A percentile compares a stretch with the other conserved stretches of the same genome.
Evolutionary conservation across 2,888 invertebrate genomes (phyloP).

Genomic region (Oegoconia quadripuncta): DNA sequence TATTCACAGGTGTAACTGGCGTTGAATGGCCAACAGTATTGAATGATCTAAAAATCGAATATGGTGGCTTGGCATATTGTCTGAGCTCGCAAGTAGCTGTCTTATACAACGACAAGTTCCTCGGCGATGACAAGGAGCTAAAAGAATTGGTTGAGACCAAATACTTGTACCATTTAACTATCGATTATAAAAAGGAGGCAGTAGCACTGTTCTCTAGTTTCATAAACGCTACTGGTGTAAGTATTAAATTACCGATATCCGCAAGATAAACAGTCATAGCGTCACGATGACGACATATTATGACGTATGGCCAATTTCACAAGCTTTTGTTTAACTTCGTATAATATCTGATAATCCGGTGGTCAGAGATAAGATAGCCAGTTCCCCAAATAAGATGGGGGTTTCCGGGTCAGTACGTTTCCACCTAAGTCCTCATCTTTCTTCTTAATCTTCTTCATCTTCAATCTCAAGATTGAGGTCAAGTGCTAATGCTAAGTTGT

Average conservation of each 20-base stretch:
- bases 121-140: constrained; percentile 76
- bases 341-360: too few species aligned
- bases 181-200: constrained; percentile 67
- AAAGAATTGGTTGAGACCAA: constrained; percentile 56
- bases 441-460: too few species aligned
- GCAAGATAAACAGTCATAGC: too few species aligned
- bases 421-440: too few species aligned
- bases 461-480: too few species aligned
- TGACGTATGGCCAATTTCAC: too few species aligned
- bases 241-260: constrained; percentile 19
- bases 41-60: constrained; percentile 52
- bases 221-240: constrained; percentile 62
- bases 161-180: constrained; percentile 58
- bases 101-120: constrained; percentile 62
- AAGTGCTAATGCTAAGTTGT: too few species aligned
- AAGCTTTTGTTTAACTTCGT: too few species aligned
- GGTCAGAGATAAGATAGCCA: too few species aligned
- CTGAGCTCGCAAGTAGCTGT: constrained; percentile 67
- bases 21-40: constrained; percentile 62
- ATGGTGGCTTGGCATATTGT: constrained; percentile 67
- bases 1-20: constrained; percentile 44
- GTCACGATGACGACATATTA: too few species aligned
- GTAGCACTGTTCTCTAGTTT: constrained; percentile 57
- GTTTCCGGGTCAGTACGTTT: too few species aligned
- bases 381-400: too few species aligned